These are phyloP conservation scores for Pollicipes pollicipes DNA, from an alignment of 1,140 invertebrate genomes.

Conservation along the genomic window DNA sequence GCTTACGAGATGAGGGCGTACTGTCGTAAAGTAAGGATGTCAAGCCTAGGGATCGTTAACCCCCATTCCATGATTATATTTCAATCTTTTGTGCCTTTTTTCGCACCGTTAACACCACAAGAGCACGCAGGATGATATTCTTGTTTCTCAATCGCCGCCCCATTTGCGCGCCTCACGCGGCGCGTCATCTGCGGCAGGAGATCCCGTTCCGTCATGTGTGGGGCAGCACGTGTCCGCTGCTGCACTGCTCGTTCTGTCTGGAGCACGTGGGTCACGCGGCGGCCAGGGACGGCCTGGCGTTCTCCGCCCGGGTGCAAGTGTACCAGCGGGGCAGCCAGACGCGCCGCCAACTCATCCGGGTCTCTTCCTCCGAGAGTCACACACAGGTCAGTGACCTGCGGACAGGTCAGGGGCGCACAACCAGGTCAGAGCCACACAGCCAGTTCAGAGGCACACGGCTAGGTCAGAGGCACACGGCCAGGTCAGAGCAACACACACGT, in stretches of 20 bases:
- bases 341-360: not conserved
- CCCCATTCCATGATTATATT: not conserved
- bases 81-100: not conserved
- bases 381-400: not conserved
- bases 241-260: constrained; percentile 71
- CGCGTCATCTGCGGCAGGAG: constrained; percentile 34
- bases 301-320: not conserved
- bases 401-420: no score
- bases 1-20: not conserved
- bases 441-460: no score
- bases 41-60: not conserved
- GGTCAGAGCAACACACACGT: no score
- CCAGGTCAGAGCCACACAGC: no score
- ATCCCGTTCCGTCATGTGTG: constrained; percentile 78
- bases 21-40: not conserved
- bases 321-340: not conserved
- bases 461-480: no score
- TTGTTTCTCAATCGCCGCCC: not conserved
- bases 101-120: not conserved
- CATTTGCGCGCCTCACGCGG: not conserved
- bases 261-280: constrained; percentile 33
- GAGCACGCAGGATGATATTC: not conserved
- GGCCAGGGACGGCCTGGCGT: not conserved
- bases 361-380: constrained; percentile 18
- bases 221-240: constrained; percentile 63